phyloP scores from a whole-genome alignment of 2,888 invertebrate species.

The Crematogaster levior region DNA sequence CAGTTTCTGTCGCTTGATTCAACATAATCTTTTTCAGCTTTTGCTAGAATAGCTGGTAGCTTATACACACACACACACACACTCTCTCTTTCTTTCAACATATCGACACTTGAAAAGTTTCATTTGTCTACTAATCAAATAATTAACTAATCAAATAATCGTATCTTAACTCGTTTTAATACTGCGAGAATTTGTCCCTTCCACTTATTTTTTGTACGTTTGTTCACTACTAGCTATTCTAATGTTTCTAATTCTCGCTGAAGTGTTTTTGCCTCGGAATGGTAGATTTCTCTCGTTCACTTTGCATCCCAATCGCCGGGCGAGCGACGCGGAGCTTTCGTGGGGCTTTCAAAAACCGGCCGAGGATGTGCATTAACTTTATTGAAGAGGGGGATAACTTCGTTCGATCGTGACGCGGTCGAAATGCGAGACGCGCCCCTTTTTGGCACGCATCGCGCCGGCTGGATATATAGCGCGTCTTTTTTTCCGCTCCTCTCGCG shows the following conservation, averaged over 20 bases:
- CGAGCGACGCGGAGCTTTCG: conserved; percentile 42
- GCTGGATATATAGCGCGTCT: conserved; percentile 5
- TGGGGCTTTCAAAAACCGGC: conserved; percentile 59
- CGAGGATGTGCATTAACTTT: conserved; percentile 69
- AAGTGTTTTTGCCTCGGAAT: conserved; percentile 32
- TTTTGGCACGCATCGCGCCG: conserved; percentile 56
- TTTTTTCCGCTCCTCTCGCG: conserved; percentile 25
- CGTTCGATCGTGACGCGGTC: conserved; percentile 59
- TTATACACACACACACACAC: neutral
- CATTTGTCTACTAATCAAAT: neutral
- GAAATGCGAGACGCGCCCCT: conserved; percentile 57
- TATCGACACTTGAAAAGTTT: neutral
- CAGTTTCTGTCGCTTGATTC: conserved; percentile 40
- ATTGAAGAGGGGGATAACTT: conserved; percentile 70
- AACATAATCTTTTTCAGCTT: conserved; percentile 18
- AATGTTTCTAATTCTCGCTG: too few species aligned
- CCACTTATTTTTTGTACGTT: neutral
- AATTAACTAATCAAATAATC: neutral
- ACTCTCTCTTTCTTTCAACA: too few species aligned
- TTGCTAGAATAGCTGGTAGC: neutral
- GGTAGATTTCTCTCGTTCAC: conserved; percentile 37
- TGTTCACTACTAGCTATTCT: conserved; percentile 8
- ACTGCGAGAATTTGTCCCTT: neutral
- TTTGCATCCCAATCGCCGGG: conserved; percentile 34
- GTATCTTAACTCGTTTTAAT: neutral